Evolutionary conservation across 2,888 invertebrate species (phyloP).

Genomic region (Cryptus viduatorius): DNA sequence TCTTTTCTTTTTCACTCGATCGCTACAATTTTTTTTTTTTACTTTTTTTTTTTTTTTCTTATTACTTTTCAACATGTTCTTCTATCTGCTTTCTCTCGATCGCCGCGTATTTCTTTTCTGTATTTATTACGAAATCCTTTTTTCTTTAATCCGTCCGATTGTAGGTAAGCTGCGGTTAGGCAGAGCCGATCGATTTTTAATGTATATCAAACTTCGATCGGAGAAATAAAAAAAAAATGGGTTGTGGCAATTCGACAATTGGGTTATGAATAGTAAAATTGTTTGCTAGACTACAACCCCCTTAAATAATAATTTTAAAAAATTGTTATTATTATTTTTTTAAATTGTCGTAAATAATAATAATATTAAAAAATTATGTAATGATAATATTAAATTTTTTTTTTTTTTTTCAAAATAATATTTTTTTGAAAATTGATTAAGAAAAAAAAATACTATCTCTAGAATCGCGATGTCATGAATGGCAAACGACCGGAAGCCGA

Average conservation of each 20-base stretch:
- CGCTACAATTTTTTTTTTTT: slow-evolving; percentile 45
- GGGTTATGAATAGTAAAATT: no score
- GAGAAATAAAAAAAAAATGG: no score
- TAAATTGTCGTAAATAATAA: no score
- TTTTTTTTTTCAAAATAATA: not conserved
- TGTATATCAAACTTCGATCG: no score
- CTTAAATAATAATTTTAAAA: no score
- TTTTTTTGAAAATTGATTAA: not conserved
- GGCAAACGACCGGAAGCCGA: not conserved
- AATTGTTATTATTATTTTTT: no score
- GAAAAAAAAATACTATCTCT: not conserved
- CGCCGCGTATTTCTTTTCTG: not conserved
- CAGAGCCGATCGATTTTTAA: no score
- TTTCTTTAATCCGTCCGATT: not conserved
- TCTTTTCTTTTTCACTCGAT: slow-evolving; percentile 46
- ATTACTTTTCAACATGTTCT: slow-evolving; percentile 7
- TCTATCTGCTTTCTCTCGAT: not conserved
- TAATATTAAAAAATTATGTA: no score
- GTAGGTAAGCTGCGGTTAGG: no score
- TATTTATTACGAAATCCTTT: slow-evolving; percentile 22
- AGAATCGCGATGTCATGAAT: not conserved
- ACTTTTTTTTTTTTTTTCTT: not conserved
- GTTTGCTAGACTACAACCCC: no score
- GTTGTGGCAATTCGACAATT: no score
- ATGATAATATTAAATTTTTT: no score